Evolutionary conservation across 2,113 vertebrate genomes (phyloP).

Genomic region (Mesoclemmys tuberculata): DNA sequence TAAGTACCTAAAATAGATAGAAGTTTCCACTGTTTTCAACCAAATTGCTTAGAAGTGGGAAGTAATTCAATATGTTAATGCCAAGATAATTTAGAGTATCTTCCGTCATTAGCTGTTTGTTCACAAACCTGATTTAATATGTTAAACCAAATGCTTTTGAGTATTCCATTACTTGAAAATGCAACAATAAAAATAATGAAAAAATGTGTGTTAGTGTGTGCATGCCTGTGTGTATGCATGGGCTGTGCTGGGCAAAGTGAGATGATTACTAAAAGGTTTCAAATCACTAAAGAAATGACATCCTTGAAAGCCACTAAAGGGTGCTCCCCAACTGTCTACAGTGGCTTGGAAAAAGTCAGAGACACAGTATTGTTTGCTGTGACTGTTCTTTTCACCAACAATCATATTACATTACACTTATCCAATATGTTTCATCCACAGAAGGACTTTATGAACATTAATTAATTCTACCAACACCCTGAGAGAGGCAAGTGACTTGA

Average conservation of each 20-base stretch:
- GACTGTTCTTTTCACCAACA: accelerated
- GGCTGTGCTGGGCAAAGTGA: not conserved
- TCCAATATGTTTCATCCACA: not conserved
- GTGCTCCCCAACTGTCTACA: not conserved
- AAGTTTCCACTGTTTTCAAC: too few relatives aligned
- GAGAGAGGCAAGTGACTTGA: too few relatives aligned
- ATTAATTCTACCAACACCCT: not conserved
- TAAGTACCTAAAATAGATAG: not conserved
- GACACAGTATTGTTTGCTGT: not conserved
- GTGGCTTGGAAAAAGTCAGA: not conserved
- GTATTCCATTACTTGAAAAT: too few relatives aligned
- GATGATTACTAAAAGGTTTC: not conserved
- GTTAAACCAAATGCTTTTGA: too few relatives aligned
- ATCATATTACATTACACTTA: not conserved
- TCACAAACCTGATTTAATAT: too few relatives aligned
- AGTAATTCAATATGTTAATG: not conserved
- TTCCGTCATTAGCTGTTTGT: too few relatives aligned
- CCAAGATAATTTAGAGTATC: too few relatives aligned
- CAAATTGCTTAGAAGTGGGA: not conserved
- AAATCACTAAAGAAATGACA: not conserved
- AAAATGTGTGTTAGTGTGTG: too few relatives aligned
- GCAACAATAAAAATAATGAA: too few relatives aligned
- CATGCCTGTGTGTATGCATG: not conserved
- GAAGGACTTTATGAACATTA: not conserved
- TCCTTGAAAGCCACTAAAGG: not conserved